These are phyloP conservation scores for Sylvia borin DNA, from an alignment of 2,797 vertebrate genomes.

Conservation along the genomic window DNA sequence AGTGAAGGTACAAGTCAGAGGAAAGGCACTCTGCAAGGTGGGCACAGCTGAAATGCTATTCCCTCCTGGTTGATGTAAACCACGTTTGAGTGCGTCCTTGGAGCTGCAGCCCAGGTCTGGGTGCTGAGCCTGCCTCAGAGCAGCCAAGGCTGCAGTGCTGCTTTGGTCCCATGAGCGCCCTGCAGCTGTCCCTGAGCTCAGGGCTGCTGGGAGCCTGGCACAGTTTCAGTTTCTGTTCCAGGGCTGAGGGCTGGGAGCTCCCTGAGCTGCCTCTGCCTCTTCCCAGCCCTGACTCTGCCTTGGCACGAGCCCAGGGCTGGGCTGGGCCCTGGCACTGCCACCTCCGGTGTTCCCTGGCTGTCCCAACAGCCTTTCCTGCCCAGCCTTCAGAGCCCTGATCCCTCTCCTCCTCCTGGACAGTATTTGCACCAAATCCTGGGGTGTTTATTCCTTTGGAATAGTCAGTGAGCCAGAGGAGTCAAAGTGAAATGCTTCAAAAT, in stretches of 20 bases:
- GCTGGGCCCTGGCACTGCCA: neutral
- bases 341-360: neutral
- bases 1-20: neutral
- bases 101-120: neutral
- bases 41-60: neutral
- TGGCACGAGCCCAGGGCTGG: neutral
- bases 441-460: neutral
- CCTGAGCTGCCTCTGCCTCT: neutral
- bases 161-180: accelerated
- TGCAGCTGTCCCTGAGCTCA: neutral
- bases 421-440: neutral
- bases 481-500: accelerated
- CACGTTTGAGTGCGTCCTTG: accelerated
- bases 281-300: neutral
- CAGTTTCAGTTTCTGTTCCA: neutral
- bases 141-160: neutral
- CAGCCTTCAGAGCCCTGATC: accelerated
- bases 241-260: neutral
- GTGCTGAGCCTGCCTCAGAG: neutral
- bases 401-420: neutral
- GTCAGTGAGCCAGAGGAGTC: neutral
- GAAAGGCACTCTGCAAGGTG: neutral
- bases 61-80: neutral
- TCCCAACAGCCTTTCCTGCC: accelerated
- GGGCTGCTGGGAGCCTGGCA: neutral